Evolutionary conservation across 2,113 vertebrate species (phyloP).

Genomic region (Chionodraco myersi): DNA sequence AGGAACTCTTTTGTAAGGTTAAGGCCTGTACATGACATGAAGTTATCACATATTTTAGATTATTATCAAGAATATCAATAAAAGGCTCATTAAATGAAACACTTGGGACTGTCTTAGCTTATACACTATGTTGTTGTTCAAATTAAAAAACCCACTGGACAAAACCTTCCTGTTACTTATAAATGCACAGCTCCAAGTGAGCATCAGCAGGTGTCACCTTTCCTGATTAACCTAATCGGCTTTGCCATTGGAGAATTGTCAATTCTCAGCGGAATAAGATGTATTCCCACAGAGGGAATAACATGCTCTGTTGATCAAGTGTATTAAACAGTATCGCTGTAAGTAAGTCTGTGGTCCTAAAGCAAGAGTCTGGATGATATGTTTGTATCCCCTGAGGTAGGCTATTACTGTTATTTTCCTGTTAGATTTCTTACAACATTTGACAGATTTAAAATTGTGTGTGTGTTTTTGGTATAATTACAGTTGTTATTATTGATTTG

Average conservation of each 20-base stretch:
- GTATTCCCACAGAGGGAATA: not conserved
- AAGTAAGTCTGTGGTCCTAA: too few species aligned
- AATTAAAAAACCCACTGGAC: too few species aligned
- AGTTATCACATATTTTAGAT: not conserved
- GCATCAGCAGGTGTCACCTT: constrained; percentile 33
- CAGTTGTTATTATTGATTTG: not conserved
- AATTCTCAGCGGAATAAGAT: constrained; percentile 7
- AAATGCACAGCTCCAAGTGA: not conserved
- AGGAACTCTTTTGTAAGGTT: not conserved
- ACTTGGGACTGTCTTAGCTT: not conserved
- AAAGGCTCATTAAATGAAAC: not conserved
- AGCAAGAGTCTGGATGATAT: too few species aligned
- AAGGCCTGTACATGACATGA: not conserved
- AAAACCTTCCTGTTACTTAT: too few species aligned
- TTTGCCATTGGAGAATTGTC: constrained; percentile 11
- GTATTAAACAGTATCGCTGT: too few species aligned
- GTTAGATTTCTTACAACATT: not conserved
- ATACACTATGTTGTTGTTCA: not conserved
- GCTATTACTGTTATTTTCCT: not conserved
- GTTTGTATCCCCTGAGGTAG: not conserved
- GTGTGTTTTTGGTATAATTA: not conserved
- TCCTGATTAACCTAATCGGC: constrained; percentile 39
- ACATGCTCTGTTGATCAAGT: not conserved
- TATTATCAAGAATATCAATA: not conserved
- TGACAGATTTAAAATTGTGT: not conserved